Evolutionary conservation across 2,888 invertebrate species (phyloP).

Genomic region (Hypercompe scribonia): DNA sequence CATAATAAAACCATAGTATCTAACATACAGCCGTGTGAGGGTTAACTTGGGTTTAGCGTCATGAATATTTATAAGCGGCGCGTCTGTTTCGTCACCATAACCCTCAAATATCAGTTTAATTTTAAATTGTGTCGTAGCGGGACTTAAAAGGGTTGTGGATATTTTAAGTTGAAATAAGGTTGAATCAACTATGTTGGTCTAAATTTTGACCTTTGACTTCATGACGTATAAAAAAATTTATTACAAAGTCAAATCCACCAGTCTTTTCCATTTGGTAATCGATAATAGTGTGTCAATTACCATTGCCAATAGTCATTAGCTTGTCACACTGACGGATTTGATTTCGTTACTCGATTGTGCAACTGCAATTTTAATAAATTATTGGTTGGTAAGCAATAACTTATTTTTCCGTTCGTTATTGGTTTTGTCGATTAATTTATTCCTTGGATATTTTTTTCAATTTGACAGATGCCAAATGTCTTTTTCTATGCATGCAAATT

Average conservation of each 20-base stretch:
- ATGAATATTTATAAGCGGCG: slow-evolving; percentile 46
- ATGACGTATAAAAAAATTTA: not conserved
- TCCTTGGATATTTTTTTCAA: too few relatives aligned
- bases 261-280: not conserved
- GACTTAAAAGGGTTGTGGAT: slow-evolving; percentile 2
- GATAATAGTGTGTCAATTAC: not conserved
- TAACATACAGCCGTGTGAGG: slow-evolving; percentile 33
- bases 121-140: slow-evolving; percentile 15
- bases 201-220: not conserved
- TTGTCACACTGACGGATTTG: not conserved
- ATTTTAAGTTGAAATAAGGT: not conserved
- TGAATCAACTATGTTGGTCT: not conserved
- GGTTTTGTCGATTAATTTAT: not conserved
- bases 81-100: slow-evolving; percentile 23
- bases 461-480: too few relatives aligned
- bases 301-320: not conserved
- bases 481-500: too few relatives aligned
- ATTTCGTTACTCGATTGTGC: not conserved
- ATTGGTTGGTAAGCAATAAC: not conserved
- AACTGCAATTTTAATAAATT: not conserved
- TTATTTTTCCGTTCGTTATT: not conserved
- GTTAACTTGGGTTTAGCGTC: slow-evolving; percentile 36
- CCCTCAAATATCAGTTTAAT: slow-evolving; percentile 19
- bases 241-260: not conserved
- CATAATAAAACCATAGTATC: slow-evolving; percentile 43